Conservation (phyloP, 2,113 vertebrate species). For the Tursiops truncatus region DNA sequence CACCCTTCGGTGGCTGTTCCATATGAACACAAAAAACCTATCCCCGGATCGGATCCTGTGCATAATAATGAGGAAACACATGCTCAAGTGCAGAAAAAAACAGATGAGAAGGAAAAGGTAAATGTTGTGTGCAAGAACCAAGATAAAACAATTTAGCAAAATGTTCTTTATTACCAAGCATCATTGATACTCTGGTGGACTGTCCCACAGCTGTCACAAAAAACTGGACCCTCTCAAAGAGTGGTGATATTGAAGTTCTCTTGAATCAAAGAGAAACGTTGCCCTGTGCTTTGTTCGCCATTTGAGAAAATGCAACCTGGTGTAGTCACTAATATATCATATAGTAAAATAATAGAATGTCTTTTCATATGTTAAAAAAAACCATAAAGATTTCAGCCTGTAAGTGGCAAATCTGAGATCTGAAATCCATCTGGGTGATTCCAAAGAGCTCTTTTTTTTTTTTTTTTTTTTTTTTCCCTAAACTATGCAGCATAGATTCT, state of each 20-base stretch:
- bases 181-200: constrained; percentile 90
- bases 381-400: neutral
- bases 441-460: neutral
- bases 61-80: constrained; percentile 83
- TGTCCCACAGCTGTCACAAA: constrained; percentile 74
- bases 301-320: neutral
- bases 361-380: neutral
- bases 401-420: neutral
- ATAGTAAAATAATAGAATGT: neutral
- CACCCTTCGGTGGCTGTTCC: neutral
- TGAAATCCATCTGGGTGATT: neutral
- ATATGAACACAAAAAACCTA: constrained; percentile 77
- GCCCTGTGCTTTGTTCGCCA: accelerated
- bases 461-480: neutral
- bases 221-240: neutral
- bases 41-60: constrained; percentile 85
- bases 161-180: constrained; percentile 94
- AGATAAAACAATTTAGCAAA: constrained; percentile 89
- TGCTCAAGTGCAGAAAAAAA: constrained; percentile 88
- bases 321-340: neutral
- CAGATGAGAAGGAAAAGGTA: constrained; percentile 81
- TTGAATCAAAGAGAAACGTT: neutral
- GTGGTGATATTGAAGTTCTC: neutral
- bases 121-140: constrained; percentile 79
- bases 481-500: accelerated